Percentiles rank a stretch among this genome's conserved stretches.
Evolutionary conservation across 2,888 invertebrate species (phyloP).

Genomic region (Prenolepis imparis): DNA sequence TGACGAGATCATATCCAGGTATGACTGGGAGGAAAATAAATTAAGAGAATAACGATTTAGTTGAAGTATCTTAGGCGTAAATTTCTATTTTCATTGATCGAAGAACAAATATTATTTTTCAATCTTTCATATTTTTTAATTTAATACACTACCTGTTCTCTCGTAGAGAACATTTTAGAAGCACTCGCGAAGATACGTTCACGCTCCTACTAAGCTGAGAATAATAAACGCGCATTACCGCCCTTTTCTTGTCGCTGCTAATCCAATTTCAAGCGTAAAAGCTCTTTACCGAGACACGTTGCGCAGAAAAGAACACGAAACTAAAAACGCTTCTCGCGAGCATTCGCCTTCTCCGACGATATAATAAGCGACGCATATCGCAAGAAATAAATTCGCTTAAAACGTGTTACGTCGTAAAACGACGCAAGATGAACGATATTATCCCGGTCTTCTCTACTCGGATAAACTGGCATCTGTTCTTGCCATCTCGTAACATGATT

Average conservation of each 20-base stretch:
- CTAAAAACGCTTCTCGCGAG: constrained; percentile 38
- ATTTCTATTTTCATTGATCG: neutral
- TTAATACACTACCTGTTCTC: neutral
- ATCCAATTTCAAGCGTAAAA: constrained; percentile 52
- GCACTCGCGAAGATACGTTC: constrained; percentile 13
- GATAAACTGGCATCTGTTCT: constrained; percentile 35
- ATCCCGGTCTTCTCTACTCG: constrained; percentile 3
- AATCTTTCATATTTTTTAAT: neutral
- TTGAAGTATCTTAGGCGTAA: neutral
- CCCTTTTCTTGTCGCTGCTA: constrained; percentile 40
- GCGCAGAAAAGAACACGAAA: constrained; percentile 40
- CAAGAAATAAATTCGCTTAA: constrained; percentile 50
- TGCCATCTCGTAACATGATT: constrained; percentile 31
- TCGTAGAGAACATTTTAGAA: neutral
- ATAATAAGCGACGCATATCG: constrained; percentile 47
- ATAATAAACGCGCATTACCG: constrained; percentile 44
- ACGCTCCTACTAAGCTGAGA: constrained; percentile 20
- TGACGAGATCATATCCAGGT: neutral
- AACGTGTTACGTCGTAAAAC: constrained; percentile 29
- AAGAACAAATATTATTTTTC: neutral
- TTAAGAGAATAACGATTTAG: constrained; percentile 3
- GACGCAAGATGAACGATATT: constrained; percentile 40
- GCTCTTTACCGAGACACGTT: constrained; percentile 48
- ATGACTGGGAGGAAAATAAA: neutral
- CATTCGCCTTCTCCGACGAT: constrained; percentile 29